Conservation (phyloP, 2,888 invertebrate genomes). For the Oxytorus armatus region DNA sequence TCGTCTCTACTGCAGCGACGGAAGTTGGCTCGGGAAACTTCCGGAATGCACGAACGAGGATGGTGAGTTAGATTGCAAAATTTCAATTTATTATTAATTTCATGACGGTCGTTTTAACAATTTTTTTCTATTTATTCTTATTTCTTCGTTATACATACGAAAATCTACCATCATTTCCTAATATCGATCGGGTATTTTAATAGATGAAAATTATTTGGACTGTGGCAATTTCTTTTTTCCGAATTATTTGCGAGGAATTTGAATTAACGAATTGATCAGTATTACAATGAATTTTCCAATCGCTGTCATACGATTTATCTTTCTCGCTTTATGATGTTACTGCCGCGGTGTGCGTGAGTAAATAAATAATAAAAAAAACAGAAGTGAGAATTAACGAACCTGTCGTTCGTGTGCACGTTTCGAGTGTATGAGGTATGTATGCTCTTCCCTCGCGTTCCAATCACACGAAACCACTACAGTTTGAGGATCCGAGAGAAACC, state of each 20-base stretch:
- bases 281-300: background rate
- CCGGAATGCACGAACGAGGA: conserved; percentile 84
- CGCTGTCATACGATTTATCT: background rate
- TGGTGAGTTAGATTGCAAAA: conserved; percentile 69
- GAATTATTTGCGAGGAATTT: too few relatives aligned
- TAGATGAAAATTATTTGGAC: too few relatives aligned
- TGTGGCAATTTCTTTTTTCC: too few relatives aligned
- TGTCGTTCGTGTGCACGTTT: conserved; percentile 40
- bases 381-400: conserved; percentile 54
- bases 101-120: too few relatives aligned
- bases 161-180: background rate
- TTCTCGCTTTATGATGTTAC: background rate
- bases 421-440: conserved; percentile 25
- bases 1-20: conserved; percentile 86
- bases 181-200: too few relatives aligned
- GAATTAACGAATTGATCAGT: background rate
- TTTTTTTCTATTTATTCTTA: too few relatives aligned
- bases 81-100: background rate
- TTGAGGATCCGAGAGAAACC: conserved; percentile 36
- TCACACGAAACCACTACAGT: conserved; percentile 39
- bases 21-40: conserved; percentile 86
- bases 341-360: background rate
- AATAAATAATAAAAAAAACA: conserved; percentile 24
- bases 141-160: too few relatives aligned
- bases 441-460: conserved; percentile 38